Evolutionary conservation across 53 echinoderm and acorn worm species (phyloP), one percentile per base, ranked within the genome.

Genomic region (Echinometra lucunter): DNA sequence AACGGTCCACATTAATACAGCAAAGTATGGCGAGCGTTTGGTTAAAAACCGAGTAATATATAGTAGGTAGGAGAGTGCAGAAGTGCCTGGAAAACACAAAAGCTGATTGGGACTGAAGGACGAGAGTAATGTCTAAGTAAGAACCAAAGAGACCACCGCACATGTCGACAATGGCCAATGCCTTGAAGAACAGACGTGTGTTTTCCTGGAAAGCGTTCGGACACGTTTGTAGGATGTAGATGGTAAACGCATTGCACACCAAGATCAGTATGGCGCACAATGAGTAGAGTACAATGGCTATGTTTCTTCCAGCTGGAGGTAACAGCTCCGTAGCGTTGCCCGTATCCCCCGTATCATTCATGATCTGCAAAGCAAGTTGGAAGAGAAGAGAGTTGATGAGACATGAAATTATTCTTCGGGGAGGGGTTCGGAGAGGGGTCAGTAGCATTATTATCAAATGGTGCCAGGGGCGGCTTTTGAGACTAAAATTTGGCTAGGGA

Each of bases 201-300:
- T 47, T 88, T 30, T 88, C 88, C 49, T 28, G 56, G 7, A 88
- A 88, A 38, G 88, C 88, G 53, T 56, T 38, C 25, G 28, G 49
- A 18, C 88, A 88, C 10, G 88, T 88, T 28, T 88, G 88, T 56
- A 88, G 88, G n/a, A 49, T 55, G 88, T 88, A 88, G 37, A 88
- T 32, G 28, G 56, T 88, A 32, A 88, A 88, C 18, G 49, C 49
- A 32, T 55, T 88, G 88, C 88, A 55, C 49, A 88, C 55, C 55
- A 88, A 17, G 32, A 88, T 88, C 56, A 88, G 30, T 28, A 55
- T 56, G n/a, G 88, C 55, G 18, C 49, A 55, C 3, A 56, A 5
- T 16, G 88, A 55, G 55, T 88, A 88, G 0, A 88, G n/a, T 16
- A 56, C 30, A 88, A 13, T 1, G 55, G 88, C 30, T 6, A 55